Evolutionary conservation across 1,140 invertebrate species (phyloP).

Genomic region (Tetranychus cinnabarinus): DNA sequence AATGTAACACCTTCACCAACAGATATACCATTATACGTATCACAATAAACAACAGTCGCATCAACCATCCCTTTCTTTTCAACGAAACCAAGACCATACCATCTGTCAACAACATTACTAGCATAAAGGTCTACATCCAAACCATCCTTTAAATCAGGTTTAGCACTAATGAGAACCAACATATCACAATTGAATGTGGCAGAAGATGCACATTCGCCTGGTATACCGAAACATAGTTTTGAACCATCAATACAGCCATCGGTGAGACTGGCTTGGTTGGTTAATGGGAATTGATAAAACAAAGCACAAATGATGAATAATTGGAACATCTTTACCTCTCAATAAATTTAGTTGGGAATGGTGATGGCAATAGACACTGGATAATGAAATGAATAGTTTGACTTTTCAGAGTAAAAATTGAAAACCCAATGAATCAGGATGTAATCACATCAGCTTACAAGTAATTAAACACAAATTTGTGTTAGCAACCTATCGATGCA

Average conservation of each 20-base stretch:
- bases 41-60: neutral
- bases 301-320: too few species aligned
- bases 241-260: neutral
- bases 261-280: too few species aligned
- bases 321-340: too few species aligned
- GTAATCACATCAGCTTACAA: too few species aligned
- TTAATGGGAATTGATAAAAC: too few species aligned
- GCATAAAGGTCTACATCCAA: neutral
- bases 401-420: too few species aligned
- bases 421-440: too few species aligned
- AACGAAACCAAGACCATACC: neutral
- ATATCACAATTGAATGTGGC: neutral
- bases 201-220: neutral
- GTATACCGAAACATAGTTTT: neutral
- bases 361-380: too few species aligned
- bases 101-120: neutral
- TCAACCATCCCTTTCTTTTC: neutral
- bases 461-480: too few species aligned
- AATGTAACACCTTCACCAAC: neutral
- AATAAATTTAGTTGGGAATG: too few species aligned
- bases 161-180: neutral
- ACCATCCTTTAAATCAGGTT: neutral
- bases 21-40: neutral
- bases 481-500: too few species aligned
- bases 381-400: too few species aligned